A percentile compares a stretch with the other conserved stretches of the same genome.
phyloP scores from a whole-genome alignment of 1,140 invertebrate genomes.

The Holotrichia oblita region DNA sequence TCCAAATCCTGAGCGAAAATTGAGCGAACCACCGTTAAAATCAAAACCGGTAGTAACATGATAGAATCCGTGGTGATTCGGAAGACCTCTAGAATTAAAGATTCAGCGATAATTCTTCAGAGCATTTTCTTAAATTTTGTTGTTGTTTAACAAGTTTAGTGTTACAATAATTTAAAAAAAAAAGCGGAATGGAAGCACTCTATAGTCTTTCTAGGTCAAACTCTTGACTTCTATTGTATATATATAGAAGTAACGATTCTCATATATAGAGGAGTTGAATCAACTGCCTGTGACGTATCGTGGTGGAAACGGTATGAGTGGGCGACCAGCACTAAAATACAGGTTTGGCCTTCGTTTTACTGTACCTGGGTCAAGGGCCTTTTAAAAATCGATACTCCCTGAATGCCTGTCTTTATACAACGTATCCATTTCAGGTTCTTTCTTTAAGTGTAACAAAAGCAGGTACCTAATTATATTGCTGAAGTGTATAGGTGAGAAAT shows the following conservation, averaged over 20 bases:
- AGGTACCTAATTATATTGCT: too few relatives aligned
- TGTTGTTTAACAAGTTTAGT: too few relatives aligned
- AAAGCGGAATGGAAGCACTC: too few relatives aligned
- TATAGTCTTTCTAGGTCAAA: neutral
- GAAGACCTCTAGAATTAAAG: neutral
- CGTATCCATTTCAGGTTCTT: too few relatives aligned
- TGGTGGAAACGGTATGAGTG: neutral
- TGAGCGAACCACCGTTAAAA: neutral
- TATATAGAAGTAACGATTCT: neutral
- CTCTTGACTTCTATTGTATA: neutral
- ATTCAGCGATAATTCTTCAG: too few relatives aligned
- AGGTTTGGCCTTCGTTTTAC: neutral
- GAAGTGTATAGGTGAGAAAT: too few relatives aligned
- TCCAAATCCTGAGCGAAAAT: neutral
- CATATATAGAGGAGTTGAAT: neutral
- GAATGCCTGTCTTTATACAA: too few relatives aligned
- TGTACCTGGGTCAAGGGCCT: constrained; percentile 13
- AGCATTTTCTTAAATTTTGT: too few relatives aligned
- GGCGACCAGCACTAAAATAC: neutral
- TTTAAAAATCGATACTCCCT: constrained; percentile 1
- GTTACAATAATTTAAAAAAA: too few relatives aligned
- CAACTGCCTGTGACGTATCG: neutral
- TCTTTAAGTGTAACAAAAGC: too few relatives aligned
- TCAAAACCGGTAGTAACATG: neutral
- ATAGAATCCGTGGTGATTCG: neutral